Base-by-base conservation (phyloP, 1,140 invertebrate species). In the Calliphora vicina region DNA sequence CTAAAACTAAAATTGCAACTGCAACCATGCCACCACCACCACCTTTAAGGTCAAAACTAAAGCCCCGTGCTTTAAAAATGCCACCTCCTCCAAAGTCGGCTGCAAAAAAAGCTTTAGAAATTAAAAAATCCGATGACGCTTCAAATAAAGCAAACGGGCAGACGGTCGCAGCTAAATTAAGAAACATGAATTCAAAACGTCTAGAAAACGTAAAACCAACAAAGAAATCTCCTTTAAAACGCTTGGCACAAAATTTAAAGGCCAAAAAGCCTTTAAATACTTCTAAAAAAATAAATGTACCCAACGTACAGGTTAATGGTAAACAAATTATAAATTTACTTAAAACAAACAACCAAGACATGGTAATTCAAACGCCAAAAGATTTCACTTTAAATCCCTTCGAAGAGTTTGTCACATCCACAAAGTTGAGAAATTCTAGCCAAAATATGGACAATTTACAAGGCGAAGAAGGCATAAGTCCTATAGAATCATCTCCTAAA, bases 371-470 rank as follows among this genome's bases (percentile, higher is more conserved):
- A 42, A 88, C 88, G 2, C 87, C 88, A 1, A 50, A 86, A 6
- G 86, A 87, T 42, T 57, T 78, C 0, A n/a, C 80, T n/a, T 72
- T 84, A 0, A 86, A 87, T 82, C 84, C 85, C 6, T 89, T 87
- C 50, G 82, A 83, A 20, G 67, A 72, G 3, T 84, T 85, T 61
- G 84, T 85, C 0, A 88, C 88, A 20, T 89, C 88, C 2, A 89
- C 88, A 1, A 83, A 81, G 20, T 13, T 83, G 20, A 84, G 82
- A 45, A 82, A 26, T 20, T 15, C 76, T 20, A 80, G 45, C 73
- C n/a, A 2, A 1, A 45, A 35, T n/a, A 26, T 45, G 23, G 45
- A 78, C 29, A n/a, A 50, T 13, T 50, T 50, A 10, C 0, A 85
- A 57, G 20, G 84, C n/a, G n/a, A n/a, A 84, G 45, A 23, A 15